Base-by-base conservation (phyloP, 2,888 invertebrate genomes). In the Trachelus troglodyta region DNA sequence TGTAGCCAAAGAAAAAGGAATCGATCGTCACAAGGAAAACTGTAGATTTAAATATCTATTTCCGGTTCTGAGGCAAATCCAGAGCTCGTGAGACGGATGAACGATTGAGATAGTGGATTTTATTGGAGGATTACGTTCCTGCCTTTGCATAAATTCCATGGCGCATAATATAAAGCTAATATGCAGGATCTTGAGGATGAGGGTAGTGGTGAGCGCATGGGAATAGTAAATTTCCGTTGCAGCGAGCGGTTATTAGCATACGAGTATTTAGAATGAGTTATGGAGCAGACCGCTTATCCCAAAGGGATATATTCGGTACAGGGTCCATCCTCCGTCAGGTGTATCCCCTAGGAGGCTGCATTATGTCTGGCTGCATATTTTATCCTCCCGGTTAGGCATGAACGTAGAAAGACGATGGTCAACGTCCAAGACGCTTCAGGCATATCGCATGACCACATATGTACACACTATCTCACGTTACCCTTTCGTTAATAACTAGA, bases 221-320 rank as follows among this genome's bases (percentile, higher is more conserved):
- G 86, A 88, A 90, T 87, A 84, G 86, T 86, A 85, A 87, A 88
- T 88, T 88, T 87, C 83, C 86, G 85, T 84, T 82, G 79, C 80
- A 79, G 81, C 84, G 80, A 81, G 56, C 56, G 82, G 86, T 86
- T 87, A 88, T 88, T 90, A 90, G 90, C 90, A 89, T 89, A 88
- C 89, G 86, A 87, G 89, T 89, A 89, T 88, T 88, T 89, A 86
- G 87, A 87, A 89, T 90, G 90, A 90, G 87, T 90, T 89, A 90
- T 89, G 87, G 83, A 84, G 84, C 81, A 81, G 81, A 76, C 81
- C 83, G 87, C 82, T 88, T 85, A 88, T 87, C 85, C 85, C 82
- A 82, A 76, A 77, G 84, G 85, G 84, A 82, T 84, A 83, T 83
- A 84, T 86, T 85, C 81, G 82, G 83, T 74, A 73, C 80, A 78